A percentile compares a stretch with the other conserved stretches of the same genome.
These are phyloP conservation scores for Stomatorhinus walkeri DNA, from an alignment of 2,797 vertebrate genomes.

Conservation along the genomic window DNA sequence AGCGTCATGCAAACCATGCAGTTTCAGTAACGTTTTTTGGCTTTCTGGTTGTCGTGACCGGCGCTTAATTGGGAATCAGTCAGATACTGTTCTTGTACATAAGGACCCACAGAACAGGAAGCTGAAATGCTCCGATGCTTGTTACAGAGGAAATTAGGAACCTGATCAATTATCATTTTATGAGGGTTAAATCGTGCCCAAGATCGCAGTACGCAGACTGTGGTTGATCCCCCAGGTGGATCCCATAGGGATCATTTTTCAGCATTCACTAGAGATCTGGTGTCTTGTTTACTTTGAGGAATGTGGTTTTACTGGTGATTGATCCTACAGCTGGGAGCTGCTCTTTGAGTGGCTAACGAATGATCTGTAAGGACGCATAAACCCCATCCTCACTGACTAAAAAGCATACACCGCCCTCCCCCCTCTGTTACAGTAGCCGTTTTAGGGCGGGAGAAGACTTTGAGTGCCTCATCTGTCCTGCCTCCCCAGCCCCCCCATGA, in stretches of 20 bases:
- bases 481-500: neutral
- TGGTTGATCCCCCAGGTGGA: neutral
- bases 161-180: neutral
- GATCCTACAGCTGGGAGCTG: neutral
- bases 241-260: neutral
- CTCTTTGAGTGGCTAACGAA: neutral
- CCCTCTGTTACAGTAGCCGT: neutral
- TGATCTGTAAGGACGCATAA: neutral
- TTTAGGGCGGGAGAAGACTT: neutral
- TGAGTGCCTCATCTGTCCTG: neutral
- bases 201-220: neutral
- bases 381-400: neutral
- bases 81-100: neutral
- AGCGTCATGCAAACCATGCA: neutral
- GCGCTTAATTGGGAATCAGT: neutral
- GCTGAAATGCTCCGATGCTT: neutral
- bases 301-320: neutral
- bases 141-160: neutral
- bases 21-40: neutral
- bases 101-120: neutral
- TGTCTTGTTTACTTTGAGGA: neutral
- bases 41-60: neutral
- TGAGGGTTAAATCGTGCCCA: neutral
- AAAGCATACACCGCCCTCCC: neutral
- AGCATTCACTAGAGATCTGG: neutral